Percentiles rank a stretch among this genome's conserved stretches.
Evolutionary conservation across 1,140 invertebrate genomes (phyloP).

Genomic region (Drosophila repleta): DNA sequence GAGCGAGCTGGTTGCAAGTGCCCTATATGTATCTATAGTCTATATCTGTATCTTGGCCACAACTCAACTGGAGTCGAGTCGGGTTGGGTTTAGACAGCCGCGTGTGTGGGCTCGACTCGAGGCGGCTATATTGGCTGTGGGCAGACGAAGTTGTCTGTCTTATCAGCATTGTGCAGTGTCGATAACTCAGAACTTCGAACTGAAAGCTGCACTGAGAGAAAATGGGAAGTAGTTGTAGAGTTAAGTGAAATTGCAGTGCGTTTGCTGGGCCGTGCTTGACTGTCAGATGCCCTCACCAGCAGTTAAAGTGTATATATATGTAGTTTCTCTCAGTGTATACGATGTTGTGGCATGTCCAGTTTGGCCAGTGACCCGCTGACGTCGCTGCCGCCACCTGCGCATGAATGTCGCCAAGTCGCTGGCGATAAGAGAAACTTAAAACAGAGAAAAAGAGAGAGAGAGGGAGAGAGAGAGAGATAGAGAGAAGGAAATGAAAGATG

Average conservation of each 20-base stretch:
- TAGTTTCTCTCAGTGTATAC: constrained; percentile 7
- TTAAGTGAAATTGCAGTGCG: no score
- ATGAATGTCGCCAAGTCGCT: constrained; percentile 25
- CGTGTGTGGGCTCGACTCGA: constrained; percentile 20
- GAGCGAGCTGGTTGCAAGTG: no score
- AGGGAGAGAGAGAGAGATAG: no score
- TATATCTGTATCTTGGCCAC: background rate
- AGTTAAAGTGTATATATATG: no score
- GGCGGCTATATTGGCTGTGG: no score
- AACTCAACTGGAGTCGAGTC: no score
- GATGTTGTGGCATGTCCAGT: background rate
- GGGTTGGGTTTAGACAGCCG: constrained; percentile 11
- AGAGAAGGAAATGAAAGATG: no score
- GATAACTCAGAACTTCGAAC: constrained; percentile 51
- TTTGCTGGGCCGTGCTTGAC: background rate
- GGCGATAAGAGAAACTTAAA: no score
- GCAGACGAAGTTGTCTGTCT: constrained; percentile 7
- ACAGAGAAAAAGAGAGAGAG: background rate
- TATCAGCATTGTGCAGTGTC: constrained; percentile 55
- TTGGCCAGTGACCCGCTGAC: constrained; percentile 30
- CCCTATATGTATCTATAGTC: no score
- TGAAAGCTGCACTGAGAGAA: background rate
- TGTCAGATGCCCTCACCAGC: background rate
- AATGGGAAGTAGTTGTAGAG: background rate
- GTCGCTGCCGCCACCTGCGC: constrained; percentile 22